Evolutionary conservation across 2,888 invertebrate species (phyloP), one percentile per base, ranked within the genome.

Genomic region (Caenorhabditis uteleia): DNA sequence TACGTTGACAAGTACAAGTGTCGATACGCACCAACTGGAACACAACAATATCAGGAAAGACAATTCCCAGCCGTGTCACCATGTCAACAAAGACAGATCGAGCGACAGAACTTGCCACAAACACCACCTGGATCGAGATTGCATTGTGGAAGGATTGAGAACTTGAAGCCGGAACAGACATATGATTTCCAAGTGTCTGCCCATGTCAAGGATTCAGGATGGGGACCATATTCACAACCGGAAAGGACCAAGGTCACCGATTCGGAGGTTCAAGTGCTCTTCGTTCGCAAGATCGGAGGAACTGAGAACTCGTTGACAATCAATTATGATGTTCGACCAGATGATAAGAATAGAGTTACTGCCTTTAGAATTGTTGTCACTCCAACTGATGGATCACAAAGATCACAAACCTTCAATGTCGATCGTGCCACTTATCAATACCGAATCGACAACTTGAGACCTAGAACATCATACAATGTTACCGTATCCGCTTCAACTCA

Each of bases 391-490:
- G 70, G 78, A 44, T 57, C 70, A 10, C 71, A 76, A 38, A 73
- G 72, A 39, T 64, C 79, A 14, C 75, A 77, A 43, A 75, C 74
- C 16, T 83, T 80, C 74, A 77, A 75, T 21, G 81, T 83, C 27
- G 83, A 83, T 46, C 68, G 77, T 10, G 70, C 65, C 59, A 82
- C 83, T 21, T 77, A 74, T 56, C 79, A 78, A 47, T 83, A 83
- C 60, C 55, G 71, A 5, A 77, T 80, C 38, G 81, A 82, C 51
- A 73, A 75, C 18, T 69, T 83, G 18, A 56, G 69, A n/a, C 79
- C 83, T n/a, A 66, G 77, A 42, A 83, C 83, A 14, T 68, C 71
- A 21, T 83, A 83, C 74, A 77, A 79, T 40, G 82, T 83, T 2
- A 79, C 80, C 12, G 82, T 81, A 10, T 75, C 80, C n/a, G 75